These are phyloP conservation scores for Cydia splendana DNA, from an alignment of 1,140 invertebrate genomes.

Conservation along the genomic window DNA sequence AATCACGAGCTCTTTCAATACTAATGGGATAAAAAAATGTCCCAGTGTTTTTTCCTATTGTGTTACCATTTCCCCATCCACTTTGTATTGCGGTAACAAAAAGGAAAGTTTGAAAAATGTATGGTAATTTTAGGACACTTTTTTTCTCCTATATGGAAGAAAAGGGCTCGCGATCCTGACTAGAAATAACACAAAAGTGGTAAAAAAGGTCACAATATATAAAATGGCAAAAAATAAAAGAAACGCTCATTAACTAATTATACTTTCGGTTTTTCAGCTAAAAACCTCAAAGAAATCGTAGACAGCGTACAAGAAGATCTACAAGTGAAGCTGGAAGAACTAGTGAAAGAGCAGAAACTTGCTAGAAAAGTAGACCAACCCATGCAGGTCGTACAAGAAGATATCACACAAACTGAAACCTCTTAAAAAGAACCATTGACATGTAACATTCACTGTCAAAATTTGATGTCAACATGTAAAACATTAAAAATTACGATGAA, in stretches of 20 bases:
- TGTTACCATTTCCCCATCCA: too few species aligned
- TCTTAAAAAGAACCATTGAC: constrained; percentile 32
- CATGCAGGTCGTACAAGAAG: constrained; percentile 31
- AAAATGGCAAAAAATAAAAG: too few species aligned
- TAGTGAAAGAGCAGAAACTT: constrained; percentile 55
- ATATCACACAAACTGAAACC: background rate
- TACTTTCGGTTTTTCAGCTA: constrained; percentile 48
- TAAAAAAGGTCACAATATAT: too few species aligned
- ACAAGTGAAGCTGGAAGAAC: constrained; percentile 68
- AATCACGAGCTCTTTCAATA: too few species aligned
- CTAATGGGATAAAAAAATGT: too few species aligned
- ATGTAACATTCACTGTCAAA: constrained; percentile 3
- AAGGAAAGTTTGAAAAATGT: too few species aligned
- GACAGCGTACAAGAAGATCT: constrained; percentile 73
- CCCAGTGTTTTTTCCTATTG: too few species aligned
- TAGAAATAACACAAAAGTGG: too few species aligned
- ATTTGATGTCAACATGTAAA: constrained; percentile 6
- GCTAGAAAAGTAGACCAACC: constrained; percentile 35
- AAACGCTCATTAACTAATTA: background rate
- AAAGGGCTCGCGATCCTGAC: too few species aligned
- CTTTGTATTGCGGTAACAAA: too few species aligned
- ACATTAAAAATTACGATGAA: background rate
- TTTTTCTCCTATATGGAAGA: too few species aligned
- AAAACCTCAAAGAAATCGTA: constrained; percentile 75
- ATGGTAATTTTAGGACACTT: too few species aligned